Evolutionary conservation across 1,140 invertebrate species (phyloP).

Genomic region (Cydia pomonella): DNA sequence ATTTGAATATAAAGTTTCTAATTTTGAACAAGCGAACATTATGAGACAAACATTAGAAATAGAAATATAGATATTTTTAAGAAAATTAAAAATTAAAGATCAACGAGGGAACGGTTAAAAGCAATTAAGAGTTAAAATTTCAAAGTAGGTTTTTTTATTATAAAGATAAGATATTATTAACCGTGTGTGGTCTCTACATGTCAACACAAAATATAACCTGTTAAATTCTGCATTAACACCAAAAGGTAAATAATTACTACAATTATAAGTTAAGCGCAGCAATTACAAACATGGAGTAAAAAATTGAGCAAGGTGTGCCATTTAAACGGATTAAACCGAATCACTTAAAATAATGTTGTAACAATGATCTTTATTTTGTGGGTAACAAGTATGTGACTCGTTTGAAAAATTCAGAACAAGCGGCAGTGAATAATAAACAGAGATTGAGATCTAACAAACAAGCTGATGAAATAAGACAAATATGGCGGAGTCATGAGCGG

Average conservation of each 20-base stretch:
- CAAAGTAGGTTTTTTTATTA: no score
- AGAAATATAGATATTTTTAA: no score
- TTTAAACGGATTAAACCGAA: constrained; percentile 2
- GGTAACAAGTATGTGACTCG: constrained; percentile 4
- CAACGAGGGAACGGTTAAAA: no score
- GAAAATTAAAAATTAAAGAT: no score
- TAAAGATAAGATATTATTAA: no score
- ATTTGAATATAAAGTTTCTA: no score
- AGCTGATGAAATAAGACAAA: constrained; percentile 76
- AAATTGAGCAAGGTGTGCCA: constrained; percentile 7
- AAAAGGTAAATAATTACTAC: constrained; percentile 4
- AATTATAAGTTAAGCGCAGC: constrained; percentile 2
- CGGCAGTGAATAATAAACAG: constrained; percentile 66
- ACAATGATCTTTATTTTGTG: neutral
- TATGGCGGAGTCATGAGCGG: constrained; percentile 65
- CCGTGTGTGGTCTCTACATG: neutral
- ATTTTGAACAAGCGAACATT: no score
- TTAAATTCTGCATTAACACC: constrained; percentile 7
- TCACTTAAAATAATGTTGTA: neutral
- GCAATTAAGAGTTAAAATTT: neutral
- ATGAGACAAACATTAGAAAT: no score
- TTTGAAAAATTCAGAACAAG: constrained; percentile 42
- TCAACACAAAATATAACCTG: neutral
- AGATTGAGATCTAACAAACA: constrained; percentile 73
- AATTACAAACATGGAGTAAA: constrained; percentile 6